These are phyloP conservation scores for Drosophila mulleri DNA, from an alignment of 2,888 invertebrate species.

Conservation along the genomic window DNA sequence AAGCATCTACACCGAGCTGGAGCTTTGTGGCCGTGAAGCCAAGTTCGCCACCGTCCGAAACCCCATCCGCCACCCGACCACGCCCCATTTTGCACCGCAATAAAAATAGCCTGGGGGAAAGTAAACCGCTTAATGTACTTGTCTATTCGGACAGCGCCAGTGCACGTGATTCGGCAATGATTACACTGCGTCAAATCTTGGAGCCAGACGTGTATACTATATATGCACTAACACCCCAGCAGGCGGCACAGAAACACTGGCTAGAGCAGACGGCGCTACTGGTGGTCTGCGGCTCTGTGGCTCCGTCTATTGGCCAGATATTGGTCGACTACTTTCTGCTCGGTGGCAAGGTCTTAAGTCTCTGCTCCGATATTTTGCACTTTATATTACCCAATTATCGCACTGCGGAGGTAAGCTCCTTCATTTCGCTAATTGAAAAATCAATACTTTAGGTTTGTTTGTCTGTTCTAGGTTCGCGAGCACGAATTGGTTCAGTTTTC, in stretches of 20 bases:
- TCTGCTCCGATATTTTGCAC: slow-evolving; percentile 92
- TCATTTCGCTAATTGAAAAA: background rate
- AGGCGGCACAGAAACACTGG: slow-evolving; percentile 83
- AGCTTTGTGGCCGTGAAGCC: slow-evolving; percentile 63
- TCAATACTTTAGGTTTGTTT: background rate
- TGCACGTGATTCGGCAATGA: slow-evolving; percentile 90
- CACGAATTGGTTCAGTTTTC: slow-evolving; percentile 93
- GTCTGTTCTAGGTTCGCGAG: slow-evolving; percentile 88
- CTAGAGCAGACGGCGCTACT: slow-evolving; percentile 89
- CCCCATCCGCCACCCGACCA: slow-evolving; percentile 8
- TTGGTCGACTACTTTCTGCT: slow-evolving; percentile 90
- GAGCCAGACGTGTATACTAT: slow-evolving; percentile 88
- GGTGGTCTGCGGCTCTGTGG: slow-evolving; percentile 91
- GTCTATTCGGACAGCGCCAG: slow-evolving; percentile 92
- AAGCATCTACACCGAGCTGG: slow-evolving; percentile 43
- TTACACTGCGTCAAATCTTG: slow-evolving; percentile 89
- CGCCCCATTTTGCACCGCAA: slow-evolving; percentile 81
- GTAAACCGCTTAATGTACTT: slow-evolving; percentile 92
- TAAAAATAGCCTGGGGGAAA: slow-evolving; percentile 82
- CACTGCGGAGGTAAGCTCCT: slow-evolving; percentile 89
- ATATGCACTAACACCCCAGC: slow-evolving; percentile 86
- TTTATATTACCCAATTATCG: slow-evolving; percentile 92
- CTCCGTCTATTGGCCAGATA: slow-evolving; percentile 88
- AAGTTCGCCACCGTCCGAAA: slow-evolving; percentile 45
- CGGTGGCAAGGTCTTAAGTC: slow-evolving; percentile 91